Conservation (phyloP, 2,113 vertebrate species). For the Seriola dumerili region DNA sequence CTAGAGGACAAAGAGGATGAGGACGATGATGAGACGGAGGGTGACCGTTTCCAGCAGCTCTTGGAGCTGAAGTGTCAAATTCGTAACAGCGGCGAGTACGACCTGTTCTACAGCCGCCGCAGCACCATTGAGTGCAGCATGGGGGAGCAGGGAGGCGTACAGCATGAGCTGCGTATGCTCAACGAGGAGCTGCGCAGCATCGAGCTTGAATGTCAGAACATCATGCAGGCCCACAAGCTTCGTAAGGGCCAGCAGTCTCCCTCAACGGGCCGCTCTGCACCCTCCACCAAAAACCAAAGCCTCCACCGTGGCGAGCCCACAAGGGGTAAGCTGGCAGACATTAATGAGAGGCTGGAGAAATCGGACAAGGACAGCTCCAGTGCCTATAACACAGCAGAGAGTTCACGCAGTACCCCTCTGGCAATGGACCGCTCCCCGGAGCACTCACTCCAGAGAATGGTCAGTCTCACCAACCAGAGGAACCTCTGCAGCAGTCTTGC, state of each 20-base stretch:
- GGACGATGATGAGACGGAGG: conserved; percentile 86
- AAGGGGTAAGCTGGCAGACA: conserved; percentile 88
- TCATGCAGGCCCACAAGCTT: conserved; percentile 95
- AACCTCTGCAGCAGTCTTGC: conserved; percentile 88
- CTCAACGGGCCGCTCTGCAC: conserved; percentile 61
- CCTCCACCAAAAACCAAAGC: conserved; percentile 83
- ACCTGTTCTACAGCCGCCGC: conserved; percentile 93
- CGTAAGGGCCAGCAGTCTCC: conserved; percentile 88
- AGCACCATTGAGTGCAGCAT: conserved; percentile 92
- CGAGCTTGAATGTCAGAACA: conserved; percentile 96
- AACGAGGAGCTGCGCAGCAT: conserved; percentile 96
- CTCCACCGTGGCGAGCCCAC: conserved; percentile 83
- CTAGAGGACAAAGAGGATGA: conserved; percentile 81
- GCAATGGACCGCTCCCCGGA: conserved; percentile 92
- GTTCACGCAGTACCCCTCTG: conserved; percentile 93
- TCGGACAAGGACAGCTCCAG: conserved; percentile 99
- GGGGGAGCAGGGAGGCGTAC: conserved; percentile 87
- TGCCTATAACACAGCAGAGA: conserved; percentile 97
- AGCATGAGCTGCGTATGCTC: conserved; percentile 94
- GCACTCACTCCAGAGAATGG: conserved; percentile 92
- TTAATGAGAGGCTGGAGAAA: conserved; percentile 91
- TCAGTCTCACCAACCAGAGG: conserved; percentile 93
- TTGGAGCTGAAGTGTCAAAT: conserved; percentile 97
- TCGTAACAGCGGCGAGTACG: conserved; percentile 91
- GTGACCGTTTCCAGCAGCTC: conserved; percentile 93